Evolutionary conservation across 2,888 invertebrate genomes (phyloP), one percentile per base, ranked within the genome.

Genomic region (Eupithecia tripunctaria): DNA sequence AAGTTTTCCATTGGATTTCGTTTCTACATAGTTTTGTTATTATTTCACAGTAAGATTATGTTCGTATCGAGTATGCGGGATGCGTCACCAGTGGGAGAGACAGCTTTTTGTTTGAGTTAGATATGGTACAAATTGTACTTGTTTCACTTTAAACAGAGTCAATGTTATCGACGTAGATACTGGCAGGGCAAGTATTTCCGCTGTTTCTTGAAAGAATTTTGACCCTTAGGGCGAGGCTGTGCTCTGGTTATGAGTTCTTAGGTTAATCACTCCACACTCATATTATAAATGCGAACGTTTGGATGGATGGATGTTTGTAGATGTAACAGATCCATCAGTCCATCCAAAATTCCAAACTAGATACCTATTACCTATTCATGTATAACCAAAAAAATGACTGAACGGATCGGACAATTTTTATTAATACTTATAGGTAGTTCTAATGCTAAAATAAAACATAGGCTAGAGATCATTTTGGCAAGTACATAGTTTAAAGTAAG

Each of bases 51-150:
- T 66, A 51, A 60, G 56, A 25, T 72, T 66, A 47, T 47, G 43
- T n/a, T n/a, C n/a, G n/a, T 66, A 25, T 64, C 25, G 25, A 21
- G n/a, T 64, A 14, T 64, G 66, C 62, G 6, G 25, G 71, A 70
- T 74, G 74, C 71, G 74, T 74, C 74, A 74, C 60, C 63, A 62
- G 12, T 43, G 64, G 63, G 64, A 62, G 63, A 64, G 71, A 59
- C 71, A 68, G 71, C 74, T 74, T 74, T 71, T 74, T 71, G 71
- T 67, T 18, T 32, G 51, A 64, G 43, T 66, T 21, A 47, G 25
- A 68, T 47, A 68, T 51, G 32, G 56, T 32, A 63, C 36, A 63
- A 63, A n/a, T 60, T 27, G 5, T 32, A 27, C 27, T 60, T 27
- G 21, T 18, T 59, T 59, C 1, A 60, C n/a, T 29, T 29, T 29